Base-by-base conservation (phyloP, 2,797 vertebrate genomes). In the Anguilla marmorata region DNA sequence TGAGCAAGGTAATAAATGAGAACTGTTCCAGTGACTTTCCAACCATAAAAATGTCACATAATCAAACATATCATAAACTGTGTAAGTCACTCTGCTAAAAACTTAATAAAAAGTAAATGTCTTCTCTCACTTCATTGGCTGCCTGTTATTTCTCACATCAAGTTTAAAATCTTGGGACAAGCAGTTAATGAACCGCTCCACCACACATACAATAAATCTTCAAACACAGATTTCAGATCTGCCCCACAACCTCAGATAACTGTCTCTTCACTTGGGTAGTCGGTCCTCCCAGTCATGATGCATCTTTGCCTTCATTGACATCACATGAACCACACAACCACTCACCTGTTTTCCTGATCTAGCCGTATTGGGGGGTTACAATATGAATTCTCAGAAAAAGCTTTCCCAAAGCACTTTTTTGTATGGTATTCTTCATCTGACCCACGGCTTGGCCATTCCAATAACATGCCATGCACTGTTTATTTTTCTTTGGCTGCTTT, bases 251-350 rank as follows among this genome's bases (percentile, higher is more conserved):
- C 50, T 52, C 50, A 52, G 50, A 52, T 12, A 52, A 52, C 11
- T 8, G 50, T 52, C 50, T 52, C 50, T 4, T 8, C 50, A 8
- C 50, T 52, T 52, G 50, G 7, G 1, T 52, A 52, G 9, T 12
- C 50, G 9, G 50, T 8, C 50, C 50, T 52, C 4, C 41, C 50
- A 52, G 50, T 52, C 50, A 52, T 52, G 50, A 52, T 52, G 50
- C 9, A 8, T 52, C 7, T 52, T 12, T 52, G 50, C 11, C 48
- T n/a, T 8, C 50, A 50, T 45, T 37, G 83, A 69, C 60, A n/a
- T 84, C 27, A 7, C 87, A 54, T 54, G 45, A 84, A 84, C 45
- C 87, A 24, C 60, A 54, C 63, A 72, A 87, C 54, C 27, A 60
- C 45, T 54, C 30, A 14, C 9, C 69, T 76, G 33, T 48, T 37